Evolutionary conservation across 2,888 invertebrate genomes (phyloP).

Genomic region (Oxycera nigricornis): DNA sequence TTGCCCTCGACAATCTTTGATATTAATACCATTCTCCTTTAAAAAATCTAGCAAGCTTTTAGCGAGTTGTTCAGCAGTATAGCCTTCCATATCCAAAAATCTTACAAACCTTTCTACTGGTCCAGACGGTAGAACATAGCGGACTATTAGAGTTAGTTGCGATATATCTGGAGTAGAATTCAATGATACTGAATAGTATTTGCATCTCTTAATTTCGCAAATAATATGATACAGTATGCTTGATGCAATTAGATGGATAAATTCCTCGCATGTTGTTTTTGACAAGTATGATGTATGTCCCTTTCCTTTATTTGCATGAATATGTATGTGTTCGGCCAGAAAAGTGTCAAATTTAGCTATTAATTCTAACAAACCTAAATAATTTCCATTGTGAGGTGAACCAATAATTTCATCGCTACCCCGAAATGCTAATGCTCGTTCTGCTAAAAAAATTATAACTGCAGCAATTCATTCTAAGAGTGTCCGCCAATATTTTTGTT

Average conservation of each 20-base stretch:
- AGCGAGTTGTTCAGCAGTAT: not conserved
- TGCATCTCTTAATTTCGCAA: not conserved
- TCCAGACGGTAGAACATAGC: slow-evolving; percentile 1
- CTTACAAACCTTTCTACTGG: slow-evolving; percentile 33
- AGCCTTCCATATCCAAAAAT: too few relatives aligned
- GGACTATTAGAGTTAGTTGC: not conserved
- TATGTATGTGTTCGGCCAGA: slow-evolving; percentile 29
- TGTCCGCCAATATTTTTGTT: too few relatives aligned
- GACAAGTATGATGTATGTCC: slow-evolving; percentile 41
- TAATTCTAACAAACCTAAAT: slow-evolving; percentile 41
- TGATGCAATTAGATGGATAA: slow-evolving; percentile 29
- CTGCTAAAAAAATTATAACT: too few relatives aligned
- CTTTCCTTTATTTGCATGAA: slow-evolving; percentile 29
- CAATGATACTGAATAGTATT: slow-evolving; percentile 37
- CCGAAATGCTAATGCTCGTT: slow-evolving; percentile 30
- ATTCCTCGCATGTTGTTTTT: slow-evolving; percentile 41
- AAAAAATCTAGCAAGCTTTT: not conserved
- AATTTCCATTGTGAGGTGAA: slow-evolving; percentile 36
- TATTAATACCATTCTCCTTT: not conserved
- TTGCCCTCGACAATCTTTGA: slow-evolving; percentile 38
- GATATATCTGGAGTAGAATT: slow-evolving; percentile 19
- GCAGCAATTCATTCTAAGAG: too few relatives aligned
- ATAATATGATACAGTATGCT: not conserved
- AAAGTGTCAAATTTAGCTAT: slow-evolving; percentile 42
- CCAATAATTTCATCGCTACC: slow-evolving; percentile 19